A percentile compares a stretch with the other conserved stretches of the same genome.
Conservation (phyloP, 2,888 invertebrate genomes). For the Cantharis lateralis region DNA sequence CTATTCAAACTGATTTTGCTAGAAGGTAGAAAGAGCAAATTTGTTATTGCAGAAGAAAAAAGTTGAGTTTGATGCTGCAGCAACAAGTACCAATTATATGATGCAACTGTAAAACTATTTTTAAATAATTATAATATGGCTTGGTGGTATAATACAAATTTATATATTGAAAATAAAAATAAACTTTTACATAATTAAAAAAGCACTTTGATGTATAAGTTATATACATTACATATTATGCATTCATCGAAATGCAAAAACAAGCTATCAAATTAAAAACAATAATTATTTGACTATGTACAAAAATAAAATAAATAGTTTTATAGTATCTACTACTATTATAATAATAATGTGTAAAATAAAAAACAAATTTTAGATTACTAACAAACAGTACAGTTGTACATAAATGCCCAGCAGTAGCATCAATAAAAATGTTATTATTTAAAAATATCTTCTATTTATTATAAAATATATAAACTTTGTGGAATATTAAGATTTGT, state of each 20-base stretch:
- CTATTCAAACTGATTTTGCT: background rate
- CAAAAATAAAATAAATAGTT: background rate
- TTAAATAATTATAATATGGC: background rate
- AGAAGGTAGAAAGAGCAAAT: no score
- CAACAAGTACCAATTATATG: background rate
- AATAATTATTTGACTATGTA: background rate
- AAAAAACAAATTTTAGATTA: background rate
- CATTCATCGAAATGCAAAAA: background rate
- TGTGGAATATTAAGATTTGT: background rate
- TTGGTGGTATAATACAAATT: background rate
- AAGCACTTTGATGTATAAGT: background rate
- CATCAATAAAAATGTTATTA: background rate
- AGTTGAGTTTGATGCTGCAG: background rate
- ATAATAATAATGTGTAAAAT: background rate
- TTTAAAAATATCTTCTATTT: background rate
- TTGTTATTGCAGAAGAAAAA: background rate
- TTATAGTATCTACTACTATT: background rate
- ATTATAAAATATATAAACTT: background rate
- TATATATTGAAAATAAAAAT: background rate
- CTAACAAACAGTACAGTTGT: background rate
- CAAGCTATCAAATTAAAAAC: background rate
- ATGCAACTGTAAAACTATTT: background rate
- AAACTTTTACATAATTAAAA: background rate
- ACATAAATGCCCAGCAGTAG: background rate
- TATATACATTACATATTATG: background rate